These are phyloP conservation scores for Arge pagana DNA, from an alignment of 2,888 invertebrate genomes.

Conservation along the genomic window DNA sequence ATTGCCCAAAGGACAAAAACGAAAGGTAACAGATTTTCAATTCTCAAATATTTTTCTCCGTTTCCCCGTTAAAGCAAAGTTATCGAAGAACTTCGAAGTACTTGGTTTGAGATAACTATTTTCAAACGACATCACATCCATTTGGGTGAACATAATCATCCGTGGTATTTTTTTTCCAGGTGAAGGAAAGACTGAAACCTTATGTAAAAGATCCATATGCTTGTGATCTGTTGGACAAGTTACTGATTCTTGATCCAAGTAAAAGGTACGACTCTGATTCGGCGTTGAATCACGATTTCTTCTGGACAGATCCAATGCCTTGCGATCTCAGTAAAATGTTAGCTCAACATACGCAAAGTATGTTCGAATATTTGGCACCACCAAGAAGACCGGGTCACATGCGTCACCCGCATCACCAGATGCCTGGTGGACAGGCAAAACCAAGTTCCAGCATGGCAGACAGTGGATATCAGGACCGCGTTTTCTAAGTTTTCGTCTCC, in stretches of 20 bases:
- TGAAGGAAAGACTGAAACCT: slow-evolving; percentile 81
- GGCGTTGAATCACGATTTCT: slow-evolving; percentile 96
- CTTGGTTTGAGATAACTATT: slow-evolving; percentile 1
- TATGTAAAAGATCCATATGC: slow-evolving; percentile 92
- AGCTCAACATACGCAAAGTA: slow-evolving; percentile 86
- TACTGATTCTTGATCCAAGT: slow-evolving; percentile 89
- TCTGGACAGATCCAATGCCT: slow-evolving; percentile 98
- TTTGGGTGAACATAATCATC: slow-evolving; percentile 5
- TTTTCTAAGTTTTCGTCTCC: slow-evolving; percentile 70
- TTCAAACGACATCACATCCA: not conserved
- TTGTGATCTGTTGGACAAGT: slow-evolving; percentile 89
- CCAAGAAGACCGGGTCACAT: slow-evolving; percentile 73
- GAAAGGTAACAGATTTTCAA: no score
- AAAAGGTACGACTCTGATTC: slow-evolving; percentile 88
- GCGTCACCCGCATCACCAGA: slow-evolving; percentile 72
- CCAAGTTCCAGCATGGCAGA: slow-evolving; percentile 69
- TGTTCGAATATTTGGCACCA: slow-evolving; percentile 91
- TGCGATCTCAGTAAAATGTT: slow-evolving; percentile 89
- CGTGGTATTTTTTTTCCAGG: slow-evolving; percentile 51
- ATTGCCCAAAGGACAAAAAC: slow-evolving; percentile 82
- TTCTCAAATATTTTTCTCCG: no score
- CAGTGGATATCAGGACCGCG: slow-evolving; percentile 83
- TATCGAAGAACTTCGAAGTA: slow-evolving; percentile 1
- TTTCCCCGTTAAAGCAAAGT: slow-evolving; percentile 23
- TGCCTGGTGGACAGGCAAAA: slow-evolving; percentile 59